Percentiles rank a stretch among this genome's conserved stretches.
phyloP scores from a whole-genome alignment of 2,797 vertebrate species.

The Setipinna tenuifilis region DNA sequence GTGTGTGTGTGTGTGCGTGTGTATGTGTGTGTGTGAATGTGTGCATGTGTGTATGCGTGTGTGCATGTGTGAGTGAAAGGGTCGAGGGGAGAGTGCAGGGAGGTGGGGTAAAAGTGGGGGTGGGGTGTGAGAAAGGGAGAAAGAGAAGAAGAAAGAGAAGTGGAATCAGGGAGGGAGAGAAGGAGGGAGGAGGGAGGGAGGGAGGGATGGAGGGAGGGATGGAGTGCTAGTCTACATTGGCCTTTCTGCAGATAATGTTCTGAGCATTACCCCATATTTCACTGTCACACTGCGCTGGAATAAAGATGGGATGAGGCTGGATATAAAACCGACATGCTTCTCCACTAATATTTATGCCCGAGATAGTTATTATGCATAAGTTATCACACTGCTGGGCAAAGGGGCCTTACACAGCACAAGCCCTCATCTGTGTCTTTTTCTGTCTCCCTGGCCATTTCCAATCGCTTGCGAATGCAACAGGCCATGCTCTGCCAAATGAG shows the following conservation, averaged over 20 bases:
- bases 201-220: not conserved
- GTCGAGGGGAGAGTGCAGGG: too few species aligned
- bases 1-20: too few species aligned
- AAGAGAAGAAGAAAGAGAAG: too few species aligned
- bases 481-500: not conserved
- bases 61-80: too few species aligned
- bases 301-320: not conserved
- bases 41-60: too few species aligned
- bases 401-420: not conserved
- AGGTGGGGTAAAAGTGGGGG: too few species aligned
- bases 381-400: conserved; percentile 19
- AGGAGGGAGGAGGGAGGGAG: not conserved
- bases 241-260: conserved; percentile 7
- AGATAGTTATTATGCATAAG: conserved; percentile 13
- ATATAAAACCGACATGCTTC: not conserved
- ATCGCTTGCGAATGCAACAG: not conserved
- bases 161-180: not conserved
- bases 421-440: not conserved
- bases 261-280: conserved; percentile 6
- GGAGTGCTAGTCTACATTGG: not conserved
- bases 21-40: too few species aligned
- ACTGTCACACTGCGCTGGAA: not conserved
- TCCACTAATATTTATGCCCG: conserved; percentile 23
- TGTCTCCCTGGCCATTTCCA: not conserved
- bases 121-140: too few species aligned